These are phyloP conservation scores for Spinus pinus DNA, from an alignment of 2,797 vertebrate species.

Conservation along the genomic window DNA sequence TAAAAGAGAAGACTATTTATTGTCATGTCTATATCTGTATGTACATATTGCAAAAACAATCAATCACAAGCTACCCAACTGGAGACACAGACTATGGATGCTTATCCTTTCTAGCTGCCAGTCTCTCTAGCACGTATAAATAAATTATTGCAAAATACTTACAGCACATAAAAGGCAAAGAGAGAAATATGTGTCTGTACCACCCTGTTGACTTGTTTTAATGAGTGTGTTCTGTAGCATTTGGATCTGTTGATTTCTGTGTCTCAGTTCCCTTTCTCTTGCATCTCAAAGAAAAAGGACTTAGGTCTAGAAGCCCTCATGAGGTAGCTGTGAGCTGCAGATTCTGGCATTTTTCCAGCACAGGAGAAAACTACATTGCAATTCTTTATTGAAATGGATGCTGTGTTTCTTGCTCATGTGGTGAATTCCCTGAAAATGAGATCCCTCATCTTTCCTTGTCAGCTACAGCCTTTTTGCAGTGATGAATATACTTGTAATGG, in stretches of 20 bases:
- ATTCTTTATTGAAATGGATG: not conserved
- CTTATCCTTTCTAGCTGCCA: not conserved
- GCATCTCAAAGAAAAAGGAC: not conserved
- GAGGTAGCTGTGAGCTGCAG: not conserved
- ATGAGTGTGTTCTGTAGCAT: not conserved
- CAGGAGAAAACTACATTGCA: not conserved
- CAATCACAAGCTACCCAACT: not conserved
- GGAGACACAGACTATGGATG: not conserved
- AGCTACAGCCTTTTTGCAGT: not conserved
- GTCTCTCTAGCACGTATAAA: not conserved
- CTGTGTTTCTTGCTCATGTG: not conserved
- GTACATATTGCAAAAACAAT: not conserved
- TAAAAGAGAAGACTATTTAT: not conserved
- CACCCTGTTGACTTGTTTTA: not conserved
- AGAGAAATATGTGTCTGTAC: not conserved
- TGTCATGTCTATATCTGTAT: not conserved
- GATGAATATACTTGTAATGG: not conserved
- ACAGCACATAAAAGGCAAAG: not conserved
- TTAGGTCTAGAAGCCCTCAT: not conserved
- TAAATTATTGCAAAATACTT: not conserved
- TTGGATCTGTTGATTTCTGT: not conserved
- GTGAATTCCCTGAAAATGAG: not conserved
- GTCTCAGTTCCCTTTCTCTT: not conserved
- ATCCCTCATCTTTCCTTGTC: conserved; percentile 9
- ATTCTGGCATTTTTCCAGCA: not conserved